These are phyloP conservation scores for Oryzaephilus surinamensis DNA, from an alignment of 1,140 invertebrate species.

Conservation along the genomic window DNA sequence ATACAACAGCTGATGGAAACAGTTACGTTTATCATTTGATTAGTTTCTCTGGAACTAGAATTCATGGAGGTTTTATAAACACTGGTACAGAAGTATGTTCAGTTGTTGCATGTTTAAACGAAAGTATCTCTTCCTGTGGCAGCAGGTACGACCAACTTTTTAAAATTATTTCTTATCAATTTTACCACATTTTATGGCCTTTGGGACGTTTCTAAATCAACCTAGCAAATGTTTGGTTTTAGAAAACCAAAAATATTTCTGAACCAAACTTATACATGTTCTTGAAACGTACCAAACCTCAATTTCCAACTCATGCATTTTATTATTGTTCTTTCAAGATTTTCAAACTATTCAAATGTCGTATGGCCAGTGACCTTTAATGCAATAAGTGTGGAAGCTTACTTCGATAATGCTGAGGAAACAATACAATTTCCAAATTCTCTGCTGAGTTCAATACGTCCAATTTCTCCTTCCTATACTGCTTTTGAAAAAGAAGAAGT, in stretches of 20 bases:
- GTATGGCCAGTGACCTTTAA: constrained; percentile 21
- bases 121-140: constrained; percentile 35
- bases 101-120: constrained; percentile 38
- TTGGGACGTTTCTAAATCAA: too few species aligned
- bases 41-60: constrained; percentile 40
- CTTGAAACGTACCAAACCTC: too few species aligned
- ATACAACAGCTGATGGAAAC: background rate
- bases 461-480: constrained; percentile 10
- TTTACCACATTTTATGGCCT: background rate
- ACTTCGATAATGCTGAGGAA: constrained; percentile 11
- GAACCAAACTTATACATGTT: too few species aligned
- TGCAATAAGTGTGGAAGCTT: constrained; percentile 11
- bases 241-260: too few species aligned
- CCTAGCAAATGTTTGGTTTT: too few species aligned
- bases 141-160: too few species aligned
- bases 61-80: constrained; percentile 28
- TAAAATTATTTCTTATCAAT: constrained; percentile 9
- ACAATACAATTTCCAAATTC: constrained; percentile 19
- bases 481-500: constrained; percentile 9
- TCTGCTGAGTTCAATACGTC: constrained; percentile 17
- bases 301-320: too few species aligned
- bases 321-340: constrained; percentile 14
- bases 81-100: constrained; percentile 41
- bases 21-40: constrained; percentile 33
- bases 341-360: constrained; percentile 16